Evolutionary conservation across 1,140 invertebrate genomes (phyloP).

Genomic region (Gryllus bimaculatus): DNA sequence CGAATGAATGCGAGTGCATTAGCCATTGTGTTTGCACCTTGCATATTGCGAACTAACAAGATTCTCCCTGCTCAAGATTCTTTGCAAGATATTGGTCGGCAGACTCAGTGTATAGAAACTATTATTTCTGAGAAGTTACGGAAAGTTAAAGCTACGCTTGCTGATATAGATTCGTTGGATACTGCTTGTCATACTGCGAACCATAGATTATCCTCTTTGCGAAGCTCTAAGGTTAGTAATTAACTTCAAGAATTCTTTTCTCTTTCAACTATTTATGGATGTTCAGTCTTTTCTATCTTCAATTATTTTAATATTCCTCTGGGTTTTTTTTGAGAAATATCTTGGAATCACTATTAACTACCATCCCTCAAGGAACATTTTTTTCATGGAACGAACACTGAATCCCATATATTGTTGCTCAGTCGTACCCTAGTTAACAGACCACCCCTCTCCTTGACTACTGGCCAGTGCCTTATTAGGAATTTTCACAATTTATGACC

Average conservation of each 20-base stretch:
- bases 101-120: constrained; percentile 78
- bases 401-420: too few species aligned
- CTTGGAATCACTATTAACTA: not conserved
- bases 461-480: too few species aligned
- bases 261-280: not conserved
- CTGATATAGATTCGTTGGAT: constrained; percentile 82
- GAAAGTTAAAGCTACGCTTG: constrained; percentile 67
- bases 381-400: too few species aligned
- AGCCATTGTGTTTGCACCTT: constrained; percentile 92
- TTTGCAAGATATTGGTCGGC: constrained; percentile 65
- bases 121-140: constrained; percentile 71
- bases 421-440: too few species aligned
- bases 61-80: constrained; percentile 81
- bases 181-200: constrained; percentile 67
- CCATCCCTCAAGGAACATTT: too few species aligned
- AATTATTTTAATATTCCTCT: not conserved
- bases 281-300: not conserved
- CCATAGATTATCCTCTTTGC: constrained; percentile 58
- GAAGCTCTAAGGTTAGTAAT: constrained; percentile 54
- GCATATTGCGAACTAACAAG: constrained; percentile 79
- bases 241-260: not conserved
- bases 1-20: constrained; percentile 85
- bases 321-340: not conserved
- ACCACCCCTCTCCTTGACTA: too few species aligned
- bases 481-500: too few species aligned